phyloP scores from a whole-genome alignment of 2,888 invertebrate species.

The Amblyteles armatorius region DNA sequence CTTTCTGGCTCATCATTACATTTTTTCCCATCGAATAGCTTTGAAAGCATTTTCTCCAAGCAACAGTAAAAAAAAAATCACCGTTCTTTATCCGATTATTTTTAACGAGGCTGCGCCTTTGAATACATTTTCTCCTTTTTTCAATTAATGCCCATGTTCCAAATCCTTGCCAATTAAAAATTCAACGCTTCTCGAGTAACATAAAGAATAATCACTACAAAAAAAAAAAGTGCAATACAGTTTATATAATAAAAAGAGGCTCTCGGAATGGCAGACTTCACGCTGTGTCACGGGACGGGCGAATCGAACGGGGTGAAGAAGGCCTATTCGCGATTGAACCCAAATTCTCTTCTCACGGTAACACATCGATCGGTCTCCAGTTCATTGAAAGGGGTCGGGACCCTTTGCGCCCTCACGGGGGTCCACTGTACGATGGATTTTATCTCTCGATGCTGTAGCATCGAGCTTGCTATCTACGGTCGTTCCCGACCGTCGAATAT shows the following conservation, averaged over 20 bases:
- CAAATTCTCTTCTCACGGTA: constrained; percentile 27
- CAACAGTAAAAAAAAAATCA: not conserved
- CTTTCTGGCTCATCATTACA: not conserved
- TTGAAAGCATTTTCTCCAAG: not conserved
- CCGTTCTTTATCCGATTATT: not conserved
- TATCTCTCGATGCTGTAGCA: constrained; percentile 57
- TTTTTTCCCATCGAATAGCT: constrained; percentile 1
- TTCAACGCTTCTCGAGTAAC: not conserved
- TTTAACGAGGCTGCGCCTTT: not conserved
- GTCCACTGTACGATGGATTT: constrained; percentile 26
- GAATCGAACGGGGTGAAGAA: not conserved
- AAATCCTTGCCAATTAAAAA: not conserved
- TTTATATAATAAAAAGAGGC: too few species aligned
- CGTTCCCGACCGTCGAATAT: constrained; percentile 63
- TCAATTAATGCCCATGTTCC: not conserved
- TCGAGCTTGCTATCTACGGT: constrained; percentile 60
- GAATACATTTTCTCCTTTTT: not conserved
- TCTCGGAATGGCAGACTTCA: not conserved
- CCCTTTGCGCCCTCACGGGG: constrained; percentile 12
- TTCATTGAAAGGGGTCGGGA: constrained; percentile 59
- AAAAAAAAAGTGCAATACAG: not conserved
- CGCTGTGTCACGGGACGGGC: not conserved
- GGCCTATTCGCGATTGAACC: constrained; percentile 25
- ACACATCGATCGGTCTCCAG: constrained; percentile 57
- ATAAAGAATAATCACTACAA: not conserved